These are phyloP conservation scores for Coreoperca whiteheadi DNA, from an alignment of 2,113 vertebrate species.

Conservation along the genomic window DNA sequence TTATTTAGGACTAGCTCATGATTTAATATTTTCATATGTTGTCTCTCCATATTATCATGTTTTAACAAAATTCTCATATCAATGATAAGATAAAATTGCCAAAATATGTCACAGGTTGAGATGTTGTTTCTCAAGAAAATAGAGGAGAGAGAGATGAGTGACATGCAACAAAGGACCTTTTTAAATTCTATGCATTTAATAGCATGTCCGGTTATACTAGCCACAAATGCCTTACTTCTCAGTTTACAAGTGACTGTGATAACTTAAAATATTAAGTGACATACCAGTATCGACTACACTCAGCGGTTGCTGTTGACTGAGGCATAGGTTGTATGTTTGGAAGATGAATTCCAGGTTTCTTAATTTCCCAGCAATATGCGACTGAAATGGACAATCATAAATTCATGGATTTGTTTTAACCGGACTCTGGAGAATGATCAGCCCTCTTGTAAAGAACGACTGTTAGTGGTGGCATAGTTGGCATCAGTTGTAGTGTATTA, in stretches of 20 bases:
- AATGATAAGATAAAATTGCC: neutral
- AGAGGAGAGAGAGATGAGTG: neutral
- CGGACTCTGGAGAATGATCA: neutral
- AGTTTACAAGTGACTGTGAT: conserved; percentile 1
- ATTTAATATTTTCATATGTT: neutral
- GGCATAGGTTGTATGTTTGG: neutral
- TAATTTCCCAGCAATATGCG: neutral
- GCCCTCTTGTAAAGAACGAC: too few species aligned
- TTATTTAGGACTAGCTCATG: neutral
- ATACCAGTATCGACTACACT: neutral
- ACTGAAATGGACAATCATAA: neutral
- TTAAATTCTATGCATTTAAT: too few species aligned
- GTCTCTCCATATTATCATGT: neutral
- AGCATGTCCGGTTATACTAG: neutral
- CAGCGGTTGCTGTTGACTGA: neutral
- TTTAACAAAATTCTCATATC: neutral
- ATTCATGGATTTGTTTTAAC: neutral
- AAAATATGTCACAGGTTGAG: neutral
- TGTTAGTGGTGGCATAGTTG: too few species aligned
- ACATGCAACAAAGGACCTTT: neutral
- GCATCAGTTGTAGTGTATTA: neutral
- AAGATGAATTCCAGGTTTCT: neutral
- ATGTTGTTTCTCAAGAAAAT: neutral
- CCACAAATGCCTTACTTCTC: neutral
- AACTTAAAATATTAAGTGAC: neutral